Evolutionary conservation across 2,113 vertebrate genomes (phyloP).

Genomic region (Paedocypris sp.): DNA sequence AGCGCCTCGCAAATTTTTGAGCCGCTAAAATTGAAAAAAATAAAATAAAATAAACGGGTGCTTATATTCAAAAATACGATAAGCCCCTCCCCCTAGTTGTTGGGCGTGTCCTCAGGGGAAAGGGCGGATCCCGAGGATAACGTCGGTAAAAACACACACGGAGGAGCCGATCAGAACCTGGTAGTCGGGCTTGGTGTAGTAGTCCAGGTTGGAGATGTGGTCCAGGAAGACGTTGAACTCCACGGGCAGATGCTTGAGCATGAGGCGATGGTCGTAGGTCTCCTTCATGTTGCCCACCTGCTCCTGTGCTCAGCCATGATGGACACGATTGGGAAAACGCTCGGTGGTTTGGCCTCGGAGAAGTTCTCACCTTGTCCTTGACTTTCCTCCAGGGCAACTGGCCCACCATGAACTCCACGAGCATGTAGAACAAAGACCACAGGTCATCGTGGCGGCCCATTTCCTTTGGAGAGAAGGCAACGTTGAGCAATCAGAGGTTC

Average conservation of each 20-base stretch:
- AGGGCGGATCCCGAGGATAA: no score
- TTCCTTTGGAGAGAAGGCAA: conserved; percentile 69
- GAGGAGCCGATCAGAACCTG: conserved; percentile 60
- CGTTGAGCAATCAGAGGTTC: no score
- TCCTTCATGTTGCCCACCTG: conserved; percentile 98
- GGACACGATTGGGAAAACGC: neutral
- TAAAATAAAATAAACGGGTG: no score
- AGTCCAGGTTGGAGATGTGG: conserved; percentile 85
- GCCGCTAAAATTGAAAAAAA: no score
- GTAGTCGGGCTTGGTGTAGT: conserved; percentile 95
- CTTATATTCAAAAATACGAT: no score
- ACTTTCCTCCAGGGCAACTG: conserved; percentile 97
- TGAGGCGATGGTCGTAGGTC: conserved; percentile 85
- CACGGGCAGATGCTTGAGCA: conserved; percentile 92
- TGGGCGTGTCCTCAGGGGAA: no score
- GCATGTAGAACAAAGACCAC: conserved; percentile 98
- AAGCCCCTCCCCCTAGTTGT: no score
- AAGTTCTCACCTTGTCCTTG: conserved; percentile 83
- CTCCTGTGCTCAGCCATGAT: conserved; percentile 63
- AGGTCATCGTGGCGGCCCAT: conserved; percentile 97
- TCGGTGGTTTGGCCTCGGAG: neutral
- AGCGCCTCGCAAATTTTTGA: no score
- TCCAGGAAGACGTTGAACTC: conserved; percentile 88
- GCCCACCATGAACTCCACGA: conserved; percentile 92
- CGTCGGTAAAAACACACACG: neutral